Conservation (phyloP, 2,888 invertebrate species). For the Drosophila subsilvestris region DNA sequence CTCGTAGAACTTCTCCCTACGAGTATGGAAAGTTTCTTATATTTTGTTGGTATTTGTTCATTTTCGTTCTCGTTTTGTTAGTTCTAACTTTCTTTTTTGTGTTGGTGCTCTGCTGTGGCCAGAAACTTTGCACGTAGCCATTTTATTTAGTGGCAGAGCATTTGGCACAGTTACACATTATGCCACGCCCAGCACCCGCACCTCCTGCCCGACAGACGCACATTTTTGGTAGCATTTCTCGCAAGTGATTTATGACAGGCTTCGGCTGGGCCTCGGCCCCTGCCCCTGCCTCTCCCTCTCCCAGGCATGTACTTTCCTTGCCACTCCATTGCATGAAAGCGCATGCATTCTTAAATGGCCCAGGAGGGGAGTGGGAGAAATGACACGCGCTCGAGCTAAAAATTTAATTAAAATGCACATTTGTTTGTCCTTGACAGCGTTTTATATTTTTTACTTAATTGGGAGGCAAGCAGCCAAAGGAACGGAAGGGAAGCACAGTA, state of each 20-base stretch:
- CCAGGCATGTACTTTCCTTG: slow-evolving; percentile 62
- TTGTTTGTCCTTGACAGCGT: slow-evolving; percentile 78
- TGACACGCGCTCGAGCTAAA: slow-evolving; percentile 48
- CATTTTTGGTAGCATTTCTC: slow-evolving; percentile 47
- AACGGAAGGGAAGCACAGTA: slow-evolving; percentile 4
- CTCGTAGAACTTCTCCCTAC: slow-evolving; percentile 29
- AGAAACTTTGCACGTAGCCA: slow-evolving; percentile 65
- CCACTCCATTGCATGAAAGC: slow-evolving; percentile 13
- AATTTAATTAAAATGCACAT: slow-evolving; percentile 80
- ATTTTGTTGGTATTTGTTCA: slow-evolving; percentile 33
- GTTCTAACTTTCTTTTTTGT: slow-evolving; percentile 13
- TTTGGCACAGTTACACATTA: slow-evolving; percentile 68
- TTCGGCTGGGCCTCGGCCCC: not conserved
- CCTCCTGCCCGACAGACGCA: slow-evolving; percentile 34
- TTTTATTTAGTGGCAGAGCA: slow-evolving; percentile 64
- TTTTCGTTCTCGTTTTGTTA: slow-evolving; percentile 18
- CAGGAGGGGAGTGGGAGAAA: slow-evolving; percentile 19
- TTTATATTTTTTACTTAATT: slow-evolving; percentile 74
- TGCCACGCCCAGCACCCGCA: slow-evolving; percentile 31
- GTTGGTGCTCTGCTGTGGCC: slow-evolving; percentile 14
- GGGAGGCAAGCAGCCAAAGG: slow-evolving; percentile 49
- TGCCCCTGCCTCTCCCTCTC: slow-evolving; percentile 1
- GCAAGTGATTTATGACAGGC: slow-evolving; percentile 72
- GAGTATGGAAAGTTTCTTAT: slow-evolving; percentile 12
- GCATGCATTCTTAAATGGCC: slow-evolving; percentile 31